A percentile compares a stretch with the other conserved stretches of the same genome.
Evolutionary conservation across 2,888 invertebrate genomes (phyloP).

Genomic region (Agriopis aurantiaria): DNA sequence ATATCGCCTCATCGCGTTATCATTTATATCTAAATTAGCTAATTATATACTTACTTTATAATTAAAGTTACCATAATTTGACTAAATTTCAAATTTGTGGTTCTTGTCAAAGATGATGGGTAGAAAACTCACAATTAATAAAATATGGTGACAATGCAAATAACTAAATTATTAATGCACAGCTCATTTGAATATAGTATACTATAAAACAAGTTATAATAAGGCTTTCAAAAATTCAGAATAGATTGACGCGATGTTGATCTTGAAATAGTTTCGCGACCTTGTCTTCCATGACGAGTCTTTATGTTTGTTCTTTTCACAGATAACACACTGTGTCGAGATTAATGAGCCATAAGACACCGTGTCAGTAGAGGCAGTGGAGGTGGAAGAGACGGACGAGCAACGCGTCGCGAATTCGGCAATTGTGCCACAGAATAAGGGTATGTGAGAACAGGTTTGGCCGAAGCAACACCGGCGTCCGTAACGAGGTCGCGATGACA

Average conservation of each 20-base stretch:
- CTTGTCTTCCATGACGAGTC: conserved; percentile 19
- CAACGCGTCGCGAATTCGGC: conserved; percentile 61
- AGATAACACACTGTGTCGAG: conserved; percentile 26
- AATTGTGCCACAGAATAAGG: conserved; percentile 70
- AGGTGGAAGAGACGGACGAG: conserved; percentile 13
- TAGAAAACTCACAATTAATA: not conserved
- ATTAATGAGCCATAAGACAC: conserved; percentile 34
- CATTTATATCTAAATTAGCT: too few relatives aligned
- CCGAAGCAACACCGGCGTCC: conserved; percentile 56
- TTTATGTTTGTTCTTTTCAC: conserved; percentile 31
- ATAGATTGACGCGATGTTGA: conserved; percentile 22
- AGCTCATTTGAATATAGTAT: conserved; percentile 13
- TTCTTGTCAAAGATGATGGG: too few relatives aligned
- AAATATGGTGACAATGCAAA: conserved; percentile 6
- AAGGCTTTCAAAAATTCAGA: conserved; percentile 22
- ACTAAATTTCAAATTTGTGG: too few relatives aligned
- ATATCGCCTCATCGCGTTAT: too few relatives aligned
- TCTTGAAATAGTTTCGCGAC: conserved; percentile 33
- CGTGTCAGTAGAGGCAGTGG: conserved; percentile 5
- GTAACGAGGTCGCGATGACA: conserved; percentile 82
- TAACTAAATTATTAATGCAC: not conserved
- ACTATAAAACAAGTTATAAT: conserved; percentile 15
- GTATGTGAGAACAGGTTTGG: conserved; percentile 78
- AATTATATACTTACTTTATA: too few relatives aligned
- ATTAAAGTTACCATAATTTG: too few relatives aligned